These are phyloP conservation scores for Trachops cirrhosus DNA, from an alignment of 2,797 vertebrate genomes.

Conservation along the genomic window DNA sequence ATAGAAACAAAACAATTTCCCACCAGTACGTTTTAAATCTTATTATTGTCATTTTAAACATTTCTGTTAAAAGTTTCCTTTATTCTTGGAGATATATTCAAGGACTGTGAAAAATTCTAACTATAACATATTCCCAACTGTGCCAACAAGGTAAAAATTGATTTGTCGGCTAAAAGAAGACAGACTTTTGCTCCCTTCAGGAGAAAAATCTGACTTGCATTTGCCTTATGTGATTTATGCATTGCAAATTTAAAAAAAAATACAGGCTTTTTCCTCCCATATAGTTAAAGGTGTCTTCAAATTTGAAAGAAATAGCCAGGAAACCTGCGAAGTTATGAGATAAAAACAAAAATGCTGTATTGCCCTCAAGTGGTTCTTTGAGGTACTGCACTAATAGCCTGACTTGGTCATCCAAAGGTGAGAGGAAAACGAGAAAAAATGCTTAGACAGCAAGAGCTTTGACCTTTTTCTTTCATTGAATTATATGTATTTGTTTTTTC, in stretches of 20 bases:
- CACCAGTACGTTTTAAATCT: not conserved
- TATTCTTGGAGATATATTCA: conserved; percentile 37
- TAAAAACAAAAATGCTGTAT: conserved; percentile 60
- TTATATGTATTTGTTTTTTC: not conserved
- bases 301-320: conserved; percentile 45
- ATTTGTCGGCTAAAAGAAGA: conserved; percentile 45
- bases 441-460: not conserved
- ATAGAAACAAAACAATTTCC: conserved; percentile 28
- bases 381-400: conserved; percentile 40
- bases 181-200: conserved; percentile 56
- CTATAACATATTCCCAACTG: conserved; percentile 29
- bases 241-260: conserved; percentile 66
- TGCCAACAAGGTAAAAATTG: conserved; percentile 56
- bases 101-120: conserved; percentile 44
- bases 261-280: conserved; percentile 35
- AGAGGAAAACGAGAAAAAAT: not conserved
- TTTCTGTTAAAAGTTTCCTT: conserved; percentile 30
- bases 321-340: not conserved
- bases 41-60: conserved; percentile 3
- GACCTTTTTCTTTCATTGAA: not conserved
- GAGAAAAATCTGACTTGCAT: conserved; percentile 63
- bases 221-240: conserved; percentile 66
- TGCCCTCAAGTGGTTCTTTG: conserved; percentile 78
- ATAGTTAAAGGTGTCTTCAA: conserved; percentile 55
- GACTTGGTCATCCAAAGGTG: not conserved